Evolutionary conservation across 2,888 invertebrate species (phyloP).

Genomic region (Acleris holmiana): DNA sequence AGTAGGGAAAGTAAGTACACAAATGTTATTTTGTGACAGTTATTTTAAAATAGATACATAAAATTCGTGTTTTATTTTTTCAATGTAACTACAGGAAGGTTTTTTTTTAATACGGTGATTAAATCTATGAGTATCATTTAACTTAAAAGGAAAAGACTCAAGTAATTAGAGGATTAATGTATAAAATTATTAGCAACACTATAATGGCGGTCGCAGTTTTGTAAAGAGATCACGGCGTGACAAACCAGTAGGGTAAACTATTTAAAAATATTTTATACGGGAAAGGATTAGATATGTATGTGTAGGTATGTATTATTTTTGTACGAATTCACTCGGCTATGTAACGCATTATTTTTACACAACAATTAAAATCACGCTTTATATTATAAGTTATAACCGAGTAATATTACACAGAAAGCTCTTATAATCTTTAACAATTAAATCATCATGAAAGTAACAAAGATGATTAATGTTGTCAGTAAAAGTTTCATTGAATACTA

Average conservation of each 20-base stretch:
- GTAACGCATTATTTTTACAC: neutral
- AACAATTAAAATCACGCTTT: no score
- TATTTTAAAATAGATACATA: conserved; percentile 2
- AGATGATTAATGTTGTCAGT: no score
- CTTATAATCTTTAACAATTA: no score
- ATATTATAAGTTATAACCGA: neutral
- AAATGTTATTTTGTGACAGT: conserved; percentile 11
- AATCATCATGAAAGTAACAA: no score
- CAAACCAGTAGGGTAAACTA: conserved; percentile 46
- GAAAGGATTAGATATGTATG: conserved; percentile 27
- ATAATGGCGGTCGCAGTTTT: neutral
- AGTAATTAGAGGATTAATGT: neutral
- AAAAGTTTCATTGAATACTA: no score
- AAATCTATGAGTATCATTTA: neutral
- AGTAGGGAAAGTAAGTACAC: conserved; percentile 1
- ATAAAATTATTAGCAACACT: neutral
- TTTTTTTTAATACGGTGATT: neutral
- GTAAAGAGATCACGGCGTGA: conserved; percentile 40
- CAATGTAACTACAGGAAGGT: neutral
- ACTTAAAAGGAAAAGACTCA: neutral
- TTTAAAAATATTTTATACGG: conserved; percentile 41
- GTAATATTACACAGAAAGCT: no score
- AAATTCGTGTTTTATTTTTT: neutral
- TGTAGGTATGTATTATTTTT: conserved; percentile 57
- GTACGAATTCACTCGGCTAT: conserved; percentile 47